These are phyloP conservation scores for Eudasyphora cyanicolor DNA, from an alignment of 2,888 invertebrate species.

Conservation along the genomic window DNA sequence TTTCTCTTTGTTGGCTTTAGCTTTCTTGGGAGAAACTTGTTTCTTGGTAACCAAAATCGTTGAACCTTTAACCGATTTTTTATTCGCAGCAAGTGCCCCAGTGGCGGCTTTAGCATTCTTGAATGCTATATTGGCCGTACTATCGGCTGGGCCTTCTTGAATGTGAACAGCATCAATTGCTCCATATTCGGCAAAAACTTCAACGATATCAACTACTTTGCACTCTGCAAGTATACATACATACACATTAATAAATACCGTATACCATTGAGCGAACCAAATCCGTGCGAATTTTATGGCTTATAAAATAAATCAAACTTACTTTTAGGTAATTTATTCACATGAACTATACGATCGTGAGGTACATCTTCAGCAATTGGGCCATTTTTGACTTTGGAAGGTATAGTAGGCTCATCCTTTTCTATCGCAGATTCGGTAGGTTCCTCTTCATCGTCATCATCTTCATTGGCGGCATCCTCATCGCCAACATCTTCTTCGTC, in stretches of 20 bases:
- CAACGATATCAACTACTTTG: slow-evolving; percentile 69
- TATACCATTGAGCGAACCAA: too few species aligned
- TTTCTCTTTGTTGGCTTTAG: not conserved
- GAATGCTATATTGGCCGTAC: slow-evolving; percentile 67
- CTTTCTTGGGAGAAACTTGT: slow-evolving; percentile 4
- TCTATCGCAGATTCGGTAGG: slow-evolving; percentile 19
- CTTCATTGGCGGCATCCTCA: slow-evolving; percentile 67
- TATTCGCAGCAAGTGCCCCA: slow-evolving; percentile 69
- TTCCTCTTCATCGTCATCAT: slow-evolving; percentile 54
- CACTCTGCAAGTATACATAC: slow-evolving; percentile 65
- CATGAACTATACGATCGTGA: slow-evolving; percentile 61
- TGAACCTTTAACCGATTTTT: slow-evolving; percentile 31
- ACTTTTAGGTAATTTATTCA: slow-evolving; percentile 70
- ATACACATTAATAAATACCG: too few species aligned
- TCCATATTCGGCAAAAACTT: slow-evolving; percentile 72
- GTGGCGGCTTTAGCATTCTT: slow-evolving; percentile 67
- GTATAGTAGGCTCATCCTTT: slow-evolving; percentile 57
- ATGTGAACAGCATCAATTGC: slow-evolving; percentile 65
- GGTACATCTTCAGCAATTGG: slow-evolving; percentile 67
- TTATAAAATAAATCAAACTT: slow-evolving; percentile 51
- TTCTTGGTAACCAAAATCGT: slow-evolving; percentile 30
- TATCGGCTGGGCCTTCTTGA: slow-evolving; percentile 43
- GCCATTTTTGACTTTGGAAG: slow-evolving; percentile 63
- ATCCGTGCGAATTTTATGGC: too few species aligned
- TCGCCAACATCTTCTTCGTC: too few species aligned